Percentiles rank a stretch among this genome's conserved stretches.
Evolutionary conservation across 2,797 vertebrate genomes (phyloP).

Genomic region (Enteromius paludinosus): DNA sequence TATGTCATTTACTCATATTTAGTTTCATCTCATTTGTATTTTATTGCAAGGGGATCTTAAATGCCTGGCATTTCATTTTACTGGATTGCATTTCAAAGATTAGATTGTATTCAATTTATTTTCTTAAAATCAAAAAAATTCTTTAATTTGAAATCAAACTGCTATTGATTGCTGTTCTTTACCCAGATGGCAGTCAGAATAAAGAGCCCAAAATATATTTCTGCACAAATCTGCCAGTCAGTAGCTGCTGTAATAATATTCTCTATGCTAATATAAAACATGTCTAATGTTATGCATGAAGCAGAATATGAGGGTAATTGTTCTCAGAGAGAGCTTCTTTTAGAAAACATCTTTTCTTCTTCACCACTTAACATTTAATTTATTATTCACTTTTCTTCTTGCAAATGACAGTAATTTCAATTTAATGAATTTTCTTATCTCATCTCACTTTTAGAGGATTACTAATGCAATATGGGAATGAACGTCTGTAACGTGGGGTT

Average conservation of each 20-base stretch:
- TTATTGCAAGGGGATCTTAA: conserved; percentile 21
- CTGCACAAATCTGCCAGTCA: not conserved
- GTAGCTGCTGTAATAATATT: conserved; percentile 67
- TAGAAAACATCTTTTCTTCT: conserved; percentile 27
- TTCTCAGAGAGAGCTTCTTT: conserved; percentile 42
- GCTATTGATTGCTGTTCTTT: not conserved
- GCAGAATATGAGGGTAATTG: conserved; percentile 59
- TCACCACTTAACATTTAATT: conserved; percentile 30
- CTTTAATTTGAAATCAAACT: not conserved
- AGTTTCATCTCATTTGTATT: conserved; percentile 1
- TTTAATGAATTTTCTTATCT: conserved; percentile 26
- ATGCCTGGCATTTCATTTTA: conserved; percentile 1
- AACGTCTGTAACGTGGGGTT: not conserved
- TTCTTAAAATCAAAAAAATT: not conserved
- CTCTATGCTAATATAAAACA: conserved; percentile 67
- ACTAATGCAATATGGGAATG: conserved; percentile 12
- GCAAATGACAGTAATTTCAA: conserved; percentile 27
- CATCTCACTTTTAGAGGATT: not conserved
- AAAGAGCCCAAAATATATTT: conserved; percentile 2
- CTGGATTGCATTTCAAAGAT: not conserved
- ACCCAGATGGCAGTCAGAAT: not conserved
- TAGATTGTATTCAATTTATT: conserved; percentile 7
- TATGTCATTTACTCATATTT: conserved; percentile 13
- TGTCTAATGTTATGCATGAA: conserved; percentile 74
- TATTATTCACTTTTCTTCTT: conserved; percentile 31